A percentile compares a stretch with the other conserved stretches of the same genome.
Conservation (phyloP, 2,113 vertebrate species). For the Gymnobelideus leadbeateri region DNA sequence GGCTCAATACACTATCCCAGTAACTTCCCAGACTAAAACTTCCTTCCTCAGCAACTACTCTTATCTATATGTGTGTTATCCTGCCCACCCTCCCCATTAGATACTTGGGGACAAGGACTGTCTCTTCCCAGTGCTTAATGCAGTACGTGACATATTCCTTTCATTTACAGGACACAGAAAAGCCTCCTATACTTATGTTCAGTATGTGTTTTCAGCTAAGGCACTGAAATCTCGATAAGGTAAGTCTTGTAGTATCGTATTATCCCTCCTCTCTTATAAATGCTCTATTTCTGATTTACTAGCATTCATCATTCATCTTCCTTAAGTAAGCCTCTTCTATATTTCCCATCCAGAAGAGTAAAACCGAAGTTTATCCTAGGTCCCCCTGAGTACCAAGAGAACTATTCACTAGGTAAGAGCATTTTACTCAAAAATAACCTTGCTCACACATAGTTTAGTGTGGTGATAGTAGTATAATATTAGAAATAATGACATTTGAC, state of each 20-base stretch:
- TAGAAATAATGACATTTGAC: not conserved
- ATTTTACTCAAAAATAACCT: not conserved
- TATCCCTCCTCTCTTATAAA: conserved; percentile 15
- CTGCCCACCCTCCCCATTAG: not conserved
- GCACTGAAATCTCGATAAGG: not conserved
- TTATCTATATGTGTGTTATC: not conserved
- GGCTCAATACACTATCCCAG: not conserved
- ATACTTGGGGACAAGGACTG: not conserved
- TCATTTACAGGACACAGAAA: not conserved
- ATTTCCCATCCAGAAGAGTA: not conserved
- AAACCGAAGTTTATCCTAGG: not conserved
- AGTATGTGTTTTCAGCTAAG: not conserved
- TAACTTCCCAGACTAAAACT: not conserved
- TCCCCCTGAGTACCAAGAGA: not conserved
- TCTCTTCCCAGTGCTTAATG: not conserved
- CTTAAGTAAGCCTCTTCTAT: not conserved
- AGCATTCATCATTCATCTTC: not conserved
- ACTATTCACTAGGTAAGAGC: not conserved
- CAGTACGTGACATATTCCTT: not conserved
- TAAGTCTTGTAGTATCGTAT: not conserved
- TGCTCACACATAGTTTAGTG: not conserved
- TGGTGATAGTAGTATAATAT: not conserved
- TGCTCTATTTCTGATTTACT: not conserved
- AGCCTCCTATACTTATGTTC: not conserved
- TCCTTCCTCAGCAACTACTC: not conserved